A percentile compares a stretch with the other conserved stretches of the same genome.
These are phyloP conservation scores for Nesoenas mayeri DNA, from an alignment of 2,113 vertebrate genomes.

Conservation along the genomic window DNA sequence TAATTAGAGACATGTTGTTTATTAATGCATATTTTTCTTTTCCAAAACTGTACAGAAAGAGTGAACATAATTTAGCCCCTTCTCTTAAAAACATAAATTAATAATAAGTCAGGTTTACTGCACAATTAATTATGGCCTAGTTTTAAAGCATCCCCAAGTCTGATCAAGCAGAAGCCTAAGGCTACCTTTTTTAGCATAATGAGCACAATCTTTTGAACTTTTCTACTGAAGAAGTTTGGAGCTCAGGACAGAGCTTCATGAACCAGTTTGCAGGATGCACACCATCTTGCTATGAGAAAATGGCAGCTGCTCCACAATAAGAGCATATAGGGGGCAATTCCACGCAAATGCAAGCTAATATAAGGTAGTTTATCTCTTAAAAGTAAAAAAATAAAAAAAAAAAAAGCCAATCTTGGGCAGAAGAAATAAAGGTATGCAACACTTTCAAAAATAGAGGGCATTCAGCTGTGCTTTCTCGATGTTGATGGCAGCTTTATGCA, in stretches of 20 bases:
- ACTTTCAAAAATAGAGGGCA: not conserved
- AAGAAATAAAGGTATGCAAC: not conserved
- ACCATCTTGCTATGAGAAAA: not conserved
- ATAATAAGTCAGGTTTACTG: not conserved
- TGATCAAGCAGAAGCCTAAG: not conserved
- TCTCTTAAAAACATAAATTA: slow-evolving; percentile 22
- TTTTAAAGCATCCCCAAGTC: slow-evolving; percentile 21
- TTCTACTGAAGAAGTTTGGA: not conserved
- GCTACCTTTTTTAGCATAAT: not conserved
- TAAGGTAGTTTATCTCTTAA: not conserved
- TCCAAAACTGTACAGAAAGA: not conserved
- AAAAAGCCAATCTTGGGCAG: not conserved
- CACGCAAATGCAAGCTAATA: not conserved
- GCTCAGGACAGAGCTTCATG: not conserved
- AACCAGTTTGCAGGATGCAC: not conserved
- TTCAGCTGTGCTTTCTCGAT: not conserved
- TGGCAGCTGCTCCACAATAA: not conserved
- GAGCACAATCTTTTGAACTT: not conserved
- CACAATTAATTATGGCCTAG: not conserved
- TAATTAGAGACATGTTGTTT: slow-evolving; percentile 20
- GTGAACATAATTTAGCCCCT: not conserved
- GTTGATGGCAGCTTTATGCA: not conserved
- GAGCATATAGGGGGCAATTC: not conserved
- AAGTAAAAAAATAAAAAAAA: not conserved
- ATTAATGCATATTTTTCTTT: slow-evolving; percentile 32